These are phyloP conservation scores for Lophochroa leadbeateri DNA, from an alignment of 2,113 vertebrate genomes.

Conservation along the genomic window DNA sequence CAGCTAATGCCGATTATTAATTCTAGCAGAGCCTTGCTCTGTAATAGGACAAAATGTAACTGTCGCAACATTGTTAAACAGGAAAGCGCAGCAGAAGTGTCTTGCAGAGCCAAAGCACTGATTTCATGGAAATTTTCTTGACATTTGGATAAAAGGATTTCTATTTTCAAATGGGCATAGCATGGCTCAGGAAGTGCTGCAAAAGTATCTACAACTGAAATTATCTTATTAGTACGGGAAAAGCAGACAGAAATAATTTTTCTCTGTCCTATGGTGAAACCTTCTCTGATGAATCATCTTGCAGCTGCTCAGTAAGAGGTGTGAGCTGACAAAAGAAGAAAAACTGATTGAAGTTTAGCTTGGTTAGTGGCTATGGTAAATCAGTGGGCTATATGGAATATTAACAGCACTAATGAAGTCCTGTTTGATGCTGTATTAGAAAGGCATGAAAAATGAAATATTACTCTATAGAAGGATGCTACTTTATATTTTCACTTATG, in stretches of 20 bases:
- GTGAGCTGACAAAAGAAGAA: slow-evolving; percentile 44
- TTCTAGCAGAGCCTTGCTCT: neutral
- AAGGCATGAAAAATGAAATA: slow-evolving; percentile 12
- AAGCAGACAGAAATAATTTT: slow-evolving; percentile 46
- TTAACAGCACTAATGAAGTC: slow-evolving; percentile 23
- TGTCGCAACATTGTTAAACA: neutral
- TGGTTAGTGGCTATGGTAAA: slow-evolving; percentile 26
- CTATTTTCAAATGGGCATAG: slow-evolving; percentile 28
- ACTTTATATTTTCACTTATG: neutral
- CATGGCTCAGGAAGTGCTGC: neutral
- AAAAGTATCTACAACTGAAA: slow-evolving; percentile 33
- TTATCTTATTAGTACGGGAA: slow-evolving; percentile 39
- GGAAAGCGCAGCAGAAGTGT: neutral
- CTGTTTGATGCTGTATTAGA: slow-evolving; percentile 8
- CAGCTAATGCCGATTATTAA: neutral
- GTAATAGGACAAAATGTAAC: neutral
- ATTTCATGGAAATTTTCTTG: slow-evolving; percentile 24
- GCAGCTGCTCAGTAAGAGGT: slow-evolving; percentile 54
- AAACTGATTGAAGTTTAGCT: slow-evolving; percentile 53
- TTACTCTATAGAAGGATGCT: neutral
- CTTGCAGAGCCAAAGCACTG: neutral
- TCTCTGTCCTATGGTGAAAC: slow-evolving; percentile 6
- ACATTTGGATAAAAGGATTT: slow-evolving; percentile 49
- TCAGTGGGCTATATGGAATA: slow-evolving; percentile 8
- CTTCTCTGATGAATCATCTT: slow-evolving; percentile 38